phyloP scores from a whole-genome alignment of 2,797 vertebrate genomes.

The Centropyge bicolor region DNA sequence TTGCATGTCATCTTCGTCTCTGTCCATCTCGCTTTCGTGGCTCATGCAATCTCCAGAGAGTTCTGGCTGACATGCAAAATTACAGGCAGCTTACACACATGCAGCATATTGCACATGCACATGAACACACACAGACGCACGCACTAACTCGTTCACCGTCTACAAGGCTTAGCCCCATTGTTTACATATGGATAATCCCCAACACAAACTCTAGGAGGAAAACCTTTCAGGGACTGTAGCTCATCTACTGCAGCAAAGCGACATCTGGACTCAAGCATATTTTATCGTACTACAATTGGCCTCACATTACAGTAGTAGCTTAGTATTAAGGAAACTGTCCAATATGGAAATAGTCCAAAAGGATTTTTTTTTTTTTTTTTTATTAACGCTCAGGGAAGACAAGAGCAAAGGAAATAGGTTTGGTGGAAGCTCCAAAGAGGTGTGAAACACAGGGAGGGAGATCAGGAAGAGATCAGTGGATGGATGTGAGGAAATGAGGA shows the following conservation, averaged over 20 bases:
- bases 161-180: slow-evolving; percentile 54
- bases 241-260: slow-evolving; percentile 44
- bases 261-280: slow-evolving; percentile 46
- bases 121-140: slow-evolving; percentile 1
- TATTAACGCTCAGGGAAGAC: slow-evolving; percentile 9
- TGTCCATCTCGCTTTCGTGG: slow-evolving; percentile 17
- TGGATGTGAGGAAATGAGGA: slow-evolving; percentile 33
- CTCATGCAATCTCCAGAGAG: slow-evolving; percentile 15
- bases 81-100: not conserved
- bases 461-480: slow-evolving; percentile 23
- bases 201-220: slow-evolving; percentile 47
- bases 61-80: slow-evolving; percentile 17
- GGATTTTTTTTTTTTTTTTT: slow-evolving; percentile 11
- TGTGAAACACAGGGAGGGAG: slow-evolving; percentile 23
- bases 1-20: slow-evolving; percentile 40
- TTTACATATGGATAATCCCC: slow-evolving; percentile 65
- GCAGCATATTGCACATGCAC: not conserved
- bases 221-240: slow-evolving; percentile 49
- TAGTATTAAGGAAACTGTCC: slow-evolving; percentile 18
- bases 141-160: slow-evolving; percentile 9
- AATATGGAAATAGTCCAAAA: slow-evolving; percentile 16
- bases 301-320: slow-evolving; percentile 26
- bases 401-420: slow-evolving; percentile 19
- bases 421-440: not conserved
- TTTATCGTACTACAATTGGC: slow-evolving; percentile 51